phyloP scores from a whole-genome alignment of 2,888 invertebrate species.

The Drosophila mayaguana region DNA sequence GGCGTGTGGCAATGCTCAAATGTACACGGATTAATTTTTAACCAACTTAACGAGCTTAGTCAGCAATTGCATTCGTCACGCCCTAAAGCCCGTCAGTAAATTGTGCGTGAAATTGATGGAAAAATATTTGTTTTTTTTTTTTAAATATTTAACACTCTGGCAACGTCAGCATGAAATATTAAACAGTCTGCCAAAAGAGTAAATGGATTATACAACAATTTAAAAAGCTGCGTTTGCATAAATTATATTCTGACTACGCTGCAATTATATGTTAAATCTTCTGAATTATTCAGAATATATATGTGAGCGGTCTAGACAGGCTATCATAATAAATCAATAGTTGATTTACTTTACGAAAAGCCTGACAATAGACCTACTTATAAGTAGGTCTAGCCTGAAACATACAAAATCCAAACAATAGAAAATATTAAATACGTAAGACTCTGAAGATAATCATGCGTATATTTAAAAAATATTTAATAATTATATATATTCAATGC shows the following conservation, averaged over 20 bases:
- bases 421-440: not conserved
- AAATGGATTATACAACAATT: constrained; percentile 9
- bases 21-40: constrained; percentile 31
- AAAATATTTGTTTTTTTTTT: constrained; percentile 1
- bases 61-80: constrained; percentile 15
- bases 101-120: constrained; percentile 45
- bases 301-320: not conserved
- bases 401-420: not conserved
- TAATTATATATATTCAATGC: too few relatives aligned
- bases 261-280: not conserved
- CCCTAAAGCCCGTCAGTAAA: constrained; percentile 20
- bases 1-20: constrained; percentile 27
- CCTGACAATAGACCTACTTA: too few relatives aligned
- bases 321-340: not conserved
- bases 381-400: not conserved
- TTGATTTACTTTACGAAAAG: not conserved
- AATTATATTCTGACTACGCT: not conserved
- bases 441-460: not conserved
- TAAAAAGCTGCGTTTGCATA: not conserved
- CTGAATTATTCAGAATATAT: not conserved
- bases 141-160: constrained; percentile 1
- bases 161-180: constrained; percentile 3
- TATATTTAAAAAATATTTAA: too few relatives aligned
- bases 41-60: constrained; percentile 28
- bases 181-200: not conserved